phyloP scores from a whole-genome alignment of 2,797 vertebrate species.

The Chaetophractus vellerosus region DNA sequence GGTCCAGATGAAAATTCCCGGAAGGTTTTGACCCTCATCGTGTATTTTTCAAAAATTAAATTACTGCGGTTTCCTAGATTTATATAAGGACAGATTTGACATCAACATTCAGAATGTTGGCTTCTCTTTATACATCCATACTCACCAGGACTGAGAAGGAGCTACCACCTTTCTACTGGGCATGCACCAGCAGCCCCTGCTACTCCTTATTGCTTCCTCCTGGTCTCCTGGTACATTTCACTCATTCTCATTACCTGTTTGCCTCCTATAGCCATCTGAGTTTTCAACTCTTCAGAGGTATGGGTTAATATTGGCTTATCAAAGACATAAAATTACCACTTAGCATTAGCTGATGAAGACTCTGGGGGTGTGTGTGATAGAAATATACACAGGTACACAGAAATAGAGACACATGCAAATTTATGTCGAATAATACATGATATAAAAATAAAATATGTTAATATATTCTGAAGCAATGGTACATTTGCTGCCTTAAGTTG shows the following conservation, averaged over 20 bases:
- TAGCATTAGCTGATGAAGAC: not conserved
- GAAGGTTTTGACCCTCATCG: not conserved
- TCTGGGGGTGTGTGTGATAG: not conserved
- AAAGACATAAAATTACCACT: not conserved
- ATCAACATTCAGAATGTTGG: not conserved
- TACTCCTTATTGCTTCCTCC: not conserved
- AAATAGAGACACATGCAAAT: conserved; percentile 39
- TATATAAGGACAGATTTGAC: not conserved
- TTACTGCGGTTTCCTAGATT: not conserved
- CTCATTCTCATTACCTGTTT: not conserved
- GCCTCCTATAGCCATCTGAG: not conserved
- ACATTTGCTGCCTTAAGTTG: conserved; percentile 48
- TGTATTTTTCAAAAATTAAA: not conserved
- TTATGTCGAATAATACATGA: not conserved
- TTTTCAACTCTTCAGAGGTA: not conserved
- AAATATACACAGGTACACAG: not conserved
- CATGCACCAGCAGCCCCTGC: too few species aligned
- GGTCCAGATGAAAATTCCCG: not conserved
- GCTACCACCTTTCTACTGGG: rapidly evolving
- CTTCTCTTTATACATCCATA: not conserved
- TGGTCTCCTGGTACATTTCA: not conserved
- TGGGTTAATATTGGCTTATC: not conserved
- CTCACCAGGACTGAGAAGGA: not conserved
- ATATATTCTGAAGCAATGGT: conserved; percentile 43
- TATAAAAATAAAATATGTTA: conserved; percentile 63